A percentile compares a stretch with the other conserved stretches of the same genome.
Conservation (phyloP, 2,113 vertebrate genomes). For the Trinectes maculatus region DNA sequence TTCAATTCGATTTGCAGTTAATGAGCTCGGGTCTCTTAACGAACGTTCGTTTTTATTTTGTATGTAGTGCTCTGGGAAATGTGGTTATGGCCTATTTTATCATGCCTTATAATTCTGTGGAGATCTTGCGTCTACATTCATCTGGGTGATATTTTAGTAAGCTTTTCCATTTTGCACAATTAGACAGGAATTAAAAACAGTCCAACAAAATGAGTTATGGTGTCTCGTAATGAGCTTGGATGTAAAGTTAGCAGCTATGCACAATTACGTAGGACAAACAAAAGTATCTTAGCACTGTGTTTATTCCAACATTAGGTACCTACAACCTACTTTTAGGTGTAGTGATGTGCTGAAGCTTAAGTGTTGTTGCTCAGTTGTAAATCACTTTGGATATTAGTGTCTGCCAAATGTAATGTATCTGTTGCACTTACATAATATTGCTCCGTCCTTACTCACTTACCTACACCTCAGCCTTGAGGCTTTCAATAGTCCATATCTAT, state of each 20-base stretch:
- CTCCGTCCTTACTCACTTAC: too few relatives aligned
- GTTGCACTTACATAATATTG: too few relatives aligned
- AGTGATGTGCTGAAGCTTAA: too few relatives aligned
- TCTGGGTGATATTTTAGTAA: conserved; percentile 24
- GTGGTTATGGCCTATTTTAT: conserved; percentile 52
- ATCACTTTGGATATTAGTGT: not conserved
- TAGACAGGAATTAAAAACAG: not conserved
- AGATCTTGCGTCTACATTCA: conserved; percentile 18
- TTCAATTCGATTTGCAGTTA: conserved; percentile 57
- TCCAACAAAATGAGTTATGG: not conserved
- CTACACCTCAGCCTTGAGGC: not conserved
- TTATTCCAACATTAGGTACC: too few relatives aligned
- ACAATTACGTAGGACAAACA: conserved; percentile 5
- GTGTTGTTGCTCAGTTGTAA: too few relatives aligned
- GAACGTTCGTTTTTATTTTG: conserved; percentile 60
- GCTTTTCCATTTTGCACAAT: conserved; percentile 26
- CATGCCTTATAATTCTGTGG: conserved; percentile 28
- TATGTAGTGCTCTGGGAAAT: conserved; percentile 53
- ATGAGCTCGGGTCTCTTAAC: conserved; percentile 60
- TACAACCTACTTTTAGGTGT: too few relatives aligned
- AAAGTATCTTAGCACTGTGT: too few relatives aligned
- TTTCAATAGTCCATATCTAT: conserved; percentile 24
- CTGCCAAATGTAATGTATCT: not conserved
- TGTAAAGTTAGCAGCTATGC: not conserved
- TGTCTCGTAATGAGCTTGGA: not conserved